A percentile compares a stretch with the other conserved stretches of the same genome.
Conservation (phyloP, 2,797 vertebrate species). For the Syndactyla subalaris region DNA sequence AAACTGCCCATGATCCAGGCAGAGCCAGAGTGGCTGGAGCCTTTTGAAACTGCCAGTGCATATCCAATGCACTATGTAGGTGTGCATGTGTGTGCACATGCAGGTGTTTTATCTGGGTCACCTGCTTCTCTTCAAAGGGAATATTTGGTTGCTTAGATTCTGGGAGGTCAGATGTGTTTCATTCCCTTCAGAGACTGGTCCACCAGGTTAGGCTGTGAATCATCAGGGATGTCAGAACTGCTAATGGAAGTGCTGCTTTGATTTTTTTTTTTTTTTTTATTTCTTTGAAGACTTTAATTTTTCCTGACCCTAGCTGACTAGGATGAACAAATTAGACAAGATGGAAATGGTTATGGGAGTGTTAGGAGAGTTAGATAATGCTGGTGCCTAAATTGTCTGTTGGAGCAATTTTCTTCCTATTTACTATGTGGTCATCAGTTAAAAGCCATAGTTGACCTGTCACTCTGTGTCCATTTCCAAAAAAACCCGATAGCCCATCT, state of each 20-base stretch:
- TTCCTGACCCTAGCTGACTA: neutral
- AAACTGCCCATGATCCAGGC: neutral
- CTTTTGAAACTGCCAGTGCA: neutral
- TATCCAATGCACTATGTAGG: neutral
- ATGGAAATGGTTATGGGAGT: neutral
- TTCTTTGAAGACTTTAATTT: neutral
- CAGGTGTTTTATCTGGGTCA: neutral
- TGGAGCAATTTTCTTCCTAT: constrained; percentile 24
- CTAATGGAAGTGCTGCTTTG: neutral
- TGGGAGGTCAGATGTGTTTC: neutral
- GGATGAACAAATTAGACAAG: neutral
- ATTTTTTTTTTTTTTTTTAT: neutral
- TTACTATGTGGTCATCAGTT: neutral
- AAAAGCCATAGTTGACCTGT: constrained; percentile 44
- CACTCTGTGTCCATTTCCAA: constrained; percentile 17
- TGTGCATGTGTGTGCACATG: fast-evolving
- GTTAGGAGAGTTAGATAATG: neutral
- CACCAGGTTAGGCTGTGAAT: neutral
- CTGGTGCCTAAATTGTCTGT: neutral
- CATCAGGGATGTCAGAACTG: neutral
- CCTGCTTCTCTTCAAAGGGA: neutral
- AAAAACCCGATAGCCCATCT: neutral
- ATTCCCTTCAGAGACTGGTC: neutral
- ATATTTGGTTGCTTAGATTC: neutral
- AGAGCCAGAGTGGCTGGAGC: neutral